Percentiles rank a stretch among this genome's conserved stretches.
These are phyloP conservation scores for Julus scandinavius DNA, from an alignment of 2,888 invertebrate genomes.

Conservation along the genomic window DNA sequence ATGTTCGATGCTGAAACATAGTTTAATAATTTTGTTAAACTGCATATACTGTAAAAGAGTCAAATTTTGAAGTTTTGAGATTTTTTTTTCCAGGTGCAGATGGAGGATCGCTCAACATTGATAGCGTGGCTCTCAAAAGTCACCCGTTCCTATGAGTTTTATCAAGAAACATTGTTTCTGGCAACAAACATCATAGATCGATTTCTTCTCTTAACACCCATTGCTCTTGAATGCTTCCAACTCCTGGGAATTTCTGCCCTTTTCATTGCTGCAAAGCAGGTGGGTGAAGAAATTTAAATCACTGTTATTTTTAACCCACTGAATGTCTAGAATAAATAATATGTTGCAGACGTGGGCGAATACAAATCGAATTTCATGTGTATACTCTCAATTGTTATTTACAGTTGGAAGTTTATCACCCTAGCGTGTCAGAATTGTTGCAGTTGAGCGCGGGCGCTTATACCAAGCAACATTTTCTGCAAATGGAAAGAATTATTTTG, in stretches of 20 bases:
- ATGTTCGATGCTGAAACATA: not conserved
- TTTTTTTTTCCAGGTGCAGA: slow-evolving; percentile 49
- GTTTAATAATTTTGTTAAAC: no score
- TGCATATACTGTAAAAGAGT: no score
- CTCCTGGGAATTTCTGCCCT: slow-evolving; percentile 54
- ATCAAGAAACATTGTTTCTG: slow-evolving; percentile 55
- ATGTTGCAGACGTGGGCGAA: not conserved
- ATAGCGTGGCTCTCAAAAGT: slow-evolving; percentile 55
- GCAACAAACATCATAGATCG: slow-evolving; percentile 55
- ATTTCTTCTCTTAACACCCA: slow-evolving; percentile 54
- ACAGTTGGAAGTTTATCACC: slow-evolving; percentile 55
- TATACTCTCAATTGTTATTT: not conserved
- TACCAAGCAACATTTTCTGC: slow-evolving; percentile 54
- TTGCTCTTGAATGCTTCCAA: slow-evolving; percentile 56
- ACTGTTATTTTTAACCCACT: not conserved
- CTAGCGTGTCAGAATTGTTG: slow-evolving; percentile 53
- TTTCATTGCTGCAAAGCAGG: slow-evolving; percentile 55
- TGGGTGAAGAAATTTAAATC: not conserved
- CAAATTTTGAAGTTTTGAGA: not conserved
- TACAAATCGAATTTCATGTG: not conserved
- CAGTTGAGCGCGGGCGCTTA: slow-evolving; percentile 52
- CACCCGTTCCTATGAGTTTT: slow-evolving; percentile 54
- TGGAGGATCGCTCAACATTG: slow-evolving; percentile 53
- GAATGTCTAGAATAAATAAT: not conserved
- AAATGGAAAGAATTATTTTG: slow-evolving; percentile 56